These are phyloP conservation scores for Latheticus oryzae DNA, from an alignment of 2,888 invertebrate genomes.

Conservation along the genomic window DNA sequence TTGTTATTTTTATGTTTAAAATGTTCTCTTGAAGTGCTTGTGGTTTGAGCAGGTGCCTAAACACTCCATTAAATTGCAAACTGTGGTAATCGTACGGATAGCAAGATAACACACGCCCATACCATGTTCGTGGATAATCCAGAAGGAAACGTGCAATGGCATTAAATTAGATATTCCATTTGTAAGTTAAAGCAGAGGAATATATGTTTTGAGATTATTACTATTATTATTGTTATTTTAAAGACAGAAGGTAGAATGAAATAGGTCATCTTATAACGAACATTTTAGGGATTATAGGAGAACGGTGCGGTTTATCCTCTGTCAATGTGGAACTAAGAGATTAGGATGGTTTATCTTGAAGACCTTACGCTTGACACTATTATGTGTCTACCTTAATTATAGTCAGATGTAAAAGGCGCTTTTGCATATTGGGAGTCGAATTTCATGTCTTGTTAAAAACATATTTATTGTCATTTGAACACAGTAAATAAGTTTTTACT, in stretches of 20 bases:
- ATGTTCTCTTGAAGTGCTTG: no score
- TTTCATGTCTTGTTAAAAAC: no score
- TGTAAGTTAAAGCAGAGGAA: constrained; percentile 9
- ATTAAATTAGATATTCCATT: constrained; percentile 31
- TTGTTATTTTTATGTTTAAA: no score
- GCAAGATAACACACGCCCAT: constrained; percentile 5
- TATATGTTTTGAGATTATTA: constrained; percentile 26
- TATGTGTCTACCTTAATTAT: constrained; percentile 32
- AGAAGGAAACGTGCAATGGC: constrained; percentile 1
- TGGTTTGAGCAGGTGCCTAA: constrained; percentile 22
- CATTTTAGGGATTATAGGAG: constrained; percentile 31
- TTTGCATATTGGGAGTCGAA: no score
- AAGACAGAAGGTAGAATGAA: constrained; percentile 13
- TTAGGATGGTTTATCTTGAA: constrained; percentile 34
- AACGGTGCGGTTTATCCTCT: constrained; percentile 34
- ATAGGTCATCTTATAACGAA: constrained; percentile 29
- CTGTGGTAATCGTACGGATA: constrained; percentile 1
- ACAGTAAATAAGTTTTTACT: no score
- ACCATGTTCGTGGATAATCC: constrained; percentile 22
- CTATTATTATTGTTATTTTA: no score
- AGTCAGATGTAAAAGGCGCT: no score
- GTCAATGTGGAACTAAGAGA: constrained; percentile 39
- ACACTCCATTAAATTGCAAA: constrained; percentile 13
- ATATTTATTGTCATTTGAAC: no score
- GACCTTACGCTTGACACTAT: constrained; percentile 11